Evolutionary conservation across 1,140 invertebrate genomes (phyloP), one percentile per base, ranked within the genome.

Genomic region (Sycobia sp.): DNA sequence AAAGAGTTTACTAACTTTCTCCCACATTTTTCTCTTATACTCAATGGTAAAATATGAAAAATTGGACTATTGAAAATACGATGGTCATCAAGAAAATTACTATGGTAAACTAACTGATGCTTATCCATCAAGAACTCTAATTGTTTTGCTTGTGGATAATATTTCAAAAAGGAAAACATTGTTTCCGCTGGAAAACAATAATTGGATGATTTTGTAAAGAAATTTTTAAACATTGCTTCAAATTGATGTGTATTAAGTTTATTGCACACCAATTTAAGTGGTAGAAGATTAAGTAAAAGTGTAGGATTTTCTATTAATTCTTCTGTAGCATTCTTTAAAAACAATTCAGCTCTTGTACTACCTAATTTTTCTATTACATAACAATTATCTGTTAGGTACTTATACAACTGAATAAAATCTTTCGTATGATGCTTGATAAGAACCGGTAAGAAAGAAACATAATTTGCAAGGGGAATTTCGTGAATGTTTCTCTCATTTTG

Each of bases 321-420:
- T 2, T 69, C 20, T 0, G 58, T 70, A 22, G 68, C 70, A 38
- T 63, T 57, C 4, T 71, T 73, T 10, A 78, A 11, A 25, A 79
- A 76, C 13, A 32, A 61, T 13, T 67, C 67, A 0, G 67, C 47
- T 7, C 47, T 38, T 5, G 63, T 73, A 8, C 68, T 75, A 4
- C 72, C 73, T 0, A 79, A 20, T 16, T 22, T 29, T 9, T 58
- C 58, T 22, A 67, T 51, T 1, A 67, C 39, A 0, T 41, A 0
- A 10, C 65, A 50, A 5, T 66, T 67, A n/a, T n/a, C n/a, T 8
- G 68, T 69, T 38, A 14, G 39, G 5, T 36, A 23, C 20, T 62
- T 44, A 14, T 25, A 64, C 0, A 67, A 41, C 38, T 69, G 53
- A 4, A 71, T 29, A 4, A 69, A 61, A 5, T 41, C 34, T 7